Conservation (phyloP, 2,113 vertebrate genomes). For the Grammomys surdaster region DNA sequence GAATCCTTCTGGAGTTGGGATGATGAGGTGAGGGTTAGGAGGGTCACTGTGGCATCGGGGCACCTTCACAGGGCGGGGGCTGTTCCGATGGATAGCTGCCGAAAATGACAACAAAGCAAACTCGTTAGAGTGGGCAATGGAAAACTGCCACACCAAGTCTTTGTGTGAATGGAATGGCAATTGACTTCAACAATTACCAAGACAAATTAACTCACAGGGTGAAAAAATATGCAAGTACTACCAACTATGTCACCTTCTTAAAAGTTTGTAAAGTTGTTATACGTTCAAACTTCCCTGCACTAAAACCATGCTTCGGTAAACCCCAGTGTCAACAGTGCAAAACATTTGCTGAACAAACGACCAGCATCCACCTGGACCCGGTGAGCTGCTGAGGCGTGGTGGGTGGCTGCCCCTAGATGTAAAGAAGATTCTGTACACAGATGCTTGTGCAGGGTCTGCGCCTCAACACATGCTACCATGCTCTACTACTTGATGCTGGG, state of each 20-base stretch:
- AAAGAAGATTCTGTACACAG: not conserved
- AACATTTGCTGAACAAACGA: not conserved
- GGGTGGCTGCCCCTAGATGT: no score
- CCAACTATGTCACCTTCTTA: not conserved
- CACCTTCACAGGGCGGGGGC: constrained; percentile 97
- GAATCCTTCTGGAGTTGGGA: constrained; percentile 95
- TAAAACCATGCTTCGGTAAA: not conserved
- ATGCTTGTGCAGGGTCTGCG: not conserved
- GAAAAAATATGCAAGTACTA: not conserved
- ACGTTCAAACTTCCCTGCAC: not conserved
- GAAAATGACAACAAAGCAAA: constrained; percentile 50
- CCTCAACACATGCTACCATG: not conserved
- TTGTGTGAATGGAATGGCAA: not conserved
- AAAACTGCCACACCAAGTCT: not conserved
- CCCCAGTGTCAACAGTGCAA: not conserved
- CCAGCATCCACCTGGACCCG: rapidly evolving
- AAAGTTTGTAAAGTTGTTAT: not conserved
- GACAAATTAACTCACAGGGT: not conserved
- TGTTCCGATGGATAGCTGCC: constrained; percentile 94
- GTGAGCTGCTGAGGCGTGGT: not conserved
- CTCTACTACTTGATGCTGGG: not conserved
- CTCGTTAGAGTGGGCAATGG: constrained; percentile 7
- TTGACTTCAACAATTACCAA: not conserved
- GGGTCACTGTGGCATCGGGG: constrained; percentile 98
- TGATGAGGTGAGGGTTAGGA: constrained; percentile 97